These are phyloP conservation scores for Ibidorhyncha struthersii DNA, from an alignment of 2,113 vertebrate species.

Conservation along the genomic window DNA sequence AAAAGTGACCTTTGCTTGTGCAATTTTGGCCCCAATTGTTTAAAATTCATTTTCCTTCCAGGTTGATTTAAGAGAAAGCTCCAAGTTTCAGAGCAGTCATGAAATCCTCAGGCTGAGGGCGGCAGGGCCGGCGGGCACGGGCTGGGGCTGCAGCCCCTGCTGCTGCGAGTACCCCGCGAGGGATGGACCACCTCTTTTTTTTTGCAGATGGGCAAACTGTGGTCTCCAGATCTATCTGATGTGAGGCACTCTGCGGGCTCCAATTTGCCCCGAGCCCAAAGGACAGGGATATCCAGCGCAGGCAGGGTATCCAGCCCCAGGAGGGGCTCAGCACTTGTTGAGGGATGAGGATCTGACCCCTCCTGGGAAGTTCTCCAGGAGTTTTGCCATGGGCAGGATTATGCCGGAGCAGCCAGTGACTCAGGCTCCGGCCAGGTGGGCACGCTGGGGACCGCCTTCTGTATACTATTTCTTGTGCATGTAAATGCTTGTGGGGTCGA, in stretches of 20 bases:
- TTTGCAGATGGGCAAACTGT: neutral
- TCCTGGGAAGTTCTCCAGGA: neutral
- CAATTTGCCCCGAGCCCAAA: neutral
- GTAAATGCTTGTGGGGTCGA: neutral
- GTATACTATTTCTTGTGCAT: neutral
- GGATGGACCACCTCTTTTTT: neutral
- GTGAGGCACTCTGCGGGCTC: accelerated
- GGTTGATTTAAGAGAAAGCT: neutral
- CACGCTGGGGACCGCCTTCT: neutral
- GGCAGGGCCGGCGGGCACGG: accelerated
- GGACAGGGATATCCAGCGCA: neutral
- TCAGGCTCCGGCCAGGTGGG: neutral
- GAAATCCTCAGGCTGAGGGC: neutral
- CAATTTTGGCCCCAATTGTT: neutral
- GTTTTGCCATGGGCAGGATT: neutral
- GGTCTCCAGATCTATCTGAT: accelerated
- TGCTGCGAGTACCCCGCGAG: neutral
- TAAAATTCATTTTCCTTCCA: neutral
- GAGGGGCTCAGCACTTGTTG: neutral
- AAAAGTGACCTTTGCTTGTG: neutral
- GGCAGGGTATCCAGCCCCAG: neutral
- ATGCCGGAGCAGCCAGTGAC: neutral
- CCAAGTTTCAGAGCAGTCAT: neutral
- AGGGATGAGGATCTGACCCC: neutral
- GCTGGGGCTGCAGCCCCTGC: neutral